Percentiles rank a stretch among this genome's conserved stretches.
These are phyloP conservation scores for Cremastinae sp. DNA, from an alignment of 2,888 invertebrate species.

Conservation along the genomic window DNA sequence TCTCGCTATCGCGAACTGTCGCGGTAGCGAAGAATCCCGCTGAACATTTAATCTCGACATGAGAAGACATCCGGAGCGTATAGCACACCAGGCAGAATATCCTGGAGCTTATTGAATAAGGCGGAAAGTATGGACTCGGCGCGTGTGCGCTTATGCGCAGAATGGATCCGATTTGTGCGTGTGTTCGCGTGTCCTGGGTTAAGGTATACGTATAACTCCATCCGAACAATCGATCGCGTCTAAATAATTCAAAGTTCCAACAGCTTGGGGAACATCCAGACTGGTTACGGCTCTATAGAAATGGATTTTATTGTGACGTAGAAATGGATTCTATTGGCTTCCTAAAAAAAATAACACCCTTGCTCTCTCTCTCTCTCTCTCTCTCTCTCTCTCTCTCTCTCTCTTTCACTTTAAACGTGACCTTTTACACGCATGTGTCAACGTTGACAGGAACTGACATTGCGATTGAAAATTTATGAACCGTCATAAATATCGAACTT, in stretches of 20 bases:
- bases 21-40: background rate
- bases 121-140: background rate
- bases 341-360: too few relatives aligned
- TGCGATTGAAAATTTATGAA: too few relatives aligned
- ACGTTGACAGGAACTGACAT: too few relatives aligned
- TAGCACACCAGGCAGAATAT: too few relatives aligned
- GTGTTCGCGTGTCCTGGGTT: constrained; percentile 12
- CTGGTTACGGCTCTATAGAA: background rate
- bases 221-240: constrained; percentile 44
- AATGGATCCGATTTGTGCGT: background rate
- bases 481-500: too few relatives aligned
- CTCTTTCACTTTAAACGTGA: too few relatives aligned
- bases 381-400: too few relatives aligned
- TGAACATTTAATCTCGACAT: constrained; percentile 19
- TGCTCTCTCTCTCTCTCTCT: too few relatives aligned
- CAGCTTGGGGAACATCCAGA: constrained; percentile 21
- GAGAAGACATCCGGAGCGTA: constrained; percentile 6
- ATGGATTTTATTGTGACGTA: background rate
- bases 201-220: constrained; percentile 19
- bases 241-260: constrained; percentile 56
- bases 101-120: background rate
- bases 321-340: background rate
- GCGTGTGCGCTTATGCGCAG: background rate
- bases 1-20: constrained; percentile 5
- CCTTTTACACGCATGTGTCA: too few relatives aligned